phyloP scores from a whole-genome alignment of 2,113 vertebrate genomes.

The Etheostoma cragini region DNA sequence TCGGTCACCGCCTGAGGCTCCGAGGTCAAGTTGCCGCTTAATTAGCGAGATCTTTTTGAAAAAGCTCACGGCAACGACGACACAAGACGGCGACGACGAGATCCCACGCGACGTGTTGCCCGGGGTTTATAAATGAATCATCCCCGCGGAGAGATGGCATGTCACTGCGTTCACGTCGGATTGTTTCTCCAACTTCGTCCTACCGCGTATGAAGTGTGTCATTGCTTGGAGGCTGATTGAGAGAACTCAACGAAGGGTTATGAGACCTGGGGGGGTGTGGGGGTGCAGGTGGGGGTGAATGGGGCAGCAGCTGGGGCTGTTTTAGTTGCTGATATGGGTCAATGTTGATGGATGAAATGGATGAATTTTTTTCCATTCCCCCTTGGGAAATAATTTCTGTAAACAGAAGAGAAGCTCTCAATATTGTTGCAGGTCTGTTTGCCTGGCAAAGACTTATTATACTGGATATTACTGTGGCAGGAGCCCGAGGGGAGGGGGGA shows the following conservation, averaged over 20 bases:
- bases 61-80: constrained; percentile 40
- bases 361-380: constrained; percentile 66
- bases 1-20: constrained; percentile 40
- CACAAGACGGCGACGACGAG: constrained; percentile 30
- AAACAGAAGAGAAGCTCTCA: constrained; percentile 65
- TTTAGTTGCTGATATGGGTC: constrained; percentile 51
- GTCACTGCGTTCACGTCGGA: constrained; percentile 17
- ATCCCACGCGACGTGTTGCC: constrained; percentile 26
- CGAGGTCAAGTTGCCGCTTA: constrained; percentile 59
- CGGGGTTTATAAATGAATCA: constrained; percentile 12
- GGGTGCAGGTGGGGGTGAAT: background rate
- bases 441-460: constrained; percentile 74
- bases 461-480: constrained; percentile 72
- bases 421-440: constrained; percentile 75
- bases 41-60: constrained; percentile 50
- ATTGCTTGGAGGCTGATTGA: constrained; percentile 36
- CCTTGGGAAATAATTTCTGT: constrained; percentile 77
- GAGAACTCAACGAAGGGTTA: constrained; percentile 40
- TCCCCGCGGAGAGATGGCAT: constrained; percentile 28
- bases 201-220: constrained; percentile 17
- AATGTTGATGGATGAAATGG: constrained; percentile 63
- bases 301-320: background rate
- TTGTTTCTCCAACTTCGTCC: constrained; percentile 14
- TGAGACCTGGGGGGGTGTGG: constrained; percentile 1
- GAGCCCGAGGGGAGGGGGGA: background rate